Evolutionary conservation across 2,888 invertebrate species (phyloP).

Genomic region (Meandrusa payeni): DNA sequence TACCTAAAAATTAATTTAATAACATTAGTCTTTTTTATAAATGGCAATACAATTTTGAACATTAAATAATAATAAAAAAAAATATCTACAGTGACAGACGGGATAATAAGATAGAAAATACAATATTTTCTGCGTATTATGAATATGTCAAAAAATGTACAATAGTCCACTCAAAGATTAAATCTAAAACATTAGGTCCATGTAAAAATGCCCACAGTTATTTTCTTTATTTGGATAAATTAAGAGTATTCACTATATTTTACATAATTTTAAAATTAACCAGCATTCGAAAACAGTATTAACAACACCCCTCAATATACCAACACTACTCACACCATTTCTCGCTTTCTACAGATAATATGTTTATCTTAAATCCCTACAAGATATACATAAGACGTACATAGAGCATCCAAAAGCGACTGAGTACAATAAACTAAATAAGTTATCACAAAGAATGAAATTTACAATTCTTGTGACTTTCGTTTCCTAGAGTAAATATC

Average conservation of each 20-base stretch:
- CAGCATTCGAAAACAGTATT: conserved; percentile 1
- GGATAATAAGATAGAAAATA: no score
- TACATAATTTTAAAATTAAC: conserved; percentile 5
- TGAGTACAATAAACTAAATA: no score
- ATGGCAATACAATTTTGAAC: conserved; percentile 78
- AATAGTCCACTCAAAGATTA: neutral
- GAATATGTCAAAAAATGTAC: conserved; percentile 16
- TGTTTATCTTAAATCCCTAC: no score
- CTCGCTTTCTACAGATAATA: no score
- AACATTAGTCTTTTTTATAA: conserved; percentile 75
- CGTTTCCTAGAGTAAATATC: no score
- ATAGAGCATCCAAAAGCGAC: no score
- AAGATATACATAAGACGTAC: no score
- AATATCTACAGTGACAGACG: conserved; percentile 42
- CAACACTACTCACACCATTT: no score
- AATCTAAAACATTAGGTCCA: conserved; percentile 1
- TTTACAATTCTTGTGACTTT: no score
- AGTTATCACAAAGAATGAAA: no score
- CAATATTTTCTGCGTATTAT: conserved; percentile 12
- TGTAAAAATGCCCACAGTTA: conserved; percentile 14
- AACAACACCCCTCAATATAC: conserved; percentile 5
- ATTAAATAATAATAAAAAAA: conserved; percentile 55
- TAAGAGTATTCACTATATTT: conserved; percentile 10
- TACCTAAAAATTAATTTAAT: conserved; percentile 51
- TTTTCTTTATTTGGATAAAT: conserved; percentile 14